phyloP scores from a whole-genome alignment of 2,888 invertebrate genomes.

The Sesia apiformis region DNA sequence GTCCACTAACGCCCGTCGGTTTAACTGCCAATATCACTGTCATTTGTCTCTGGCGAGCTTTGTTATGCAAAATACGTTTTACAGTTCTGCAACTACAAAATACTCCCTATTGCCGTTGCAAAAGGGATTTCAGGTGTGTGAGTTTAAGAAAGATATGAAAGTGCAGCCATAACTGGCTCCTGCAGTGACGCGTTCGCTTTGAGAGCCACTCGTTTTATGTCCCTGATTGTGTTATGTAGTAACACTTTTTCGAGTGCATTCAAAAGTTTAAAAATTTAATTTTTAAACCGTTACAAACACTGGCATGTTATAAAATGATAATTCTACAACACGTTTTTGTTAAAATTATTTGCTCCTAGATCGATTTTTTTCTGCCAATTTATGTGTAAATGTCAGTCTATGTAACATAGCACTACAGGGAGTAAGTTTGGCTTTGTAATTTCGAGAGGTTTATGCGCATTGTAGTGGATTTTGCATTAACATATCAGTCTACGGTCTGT shows the following conservation, averaged over 20 bases:
- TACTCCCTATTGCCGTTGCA: neutral
- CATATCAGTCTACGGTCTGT: too few relatives aligned
- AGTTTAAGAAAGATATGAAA: neutral
- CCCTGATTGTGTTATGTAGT: slow-evolving; percentile 39
- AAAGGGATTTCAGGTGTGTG: neutral
- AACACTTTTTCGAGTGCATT: neutral
- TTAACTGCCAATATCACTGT: slow-evolving; percentile 54
- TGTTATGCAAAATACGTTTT: slow-evolving; percentile 23
- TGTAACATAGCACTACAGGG: too few relatives aligned
- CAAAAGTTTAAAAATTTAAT: too few relatives aligned
- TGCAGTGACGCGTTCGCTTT: slow-evolving; percentile 30
- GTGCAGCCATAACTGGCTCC: slow-evolving; percentile 37
- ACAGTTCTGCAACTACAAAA: neutral
- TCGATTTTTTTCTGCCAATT: too few relatives aligned
- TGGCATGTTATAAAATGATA: too few relatives aligned
- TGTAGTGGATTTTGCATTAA: too few relatives aligned
- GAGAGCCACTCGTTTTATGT: slow-evolving; percentile 24
- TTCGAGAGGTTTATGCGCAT: too few relatives aligned
- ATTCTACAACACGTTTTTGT: too few relatives aligned
- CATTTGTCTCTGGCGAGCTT: slow-evolving; percentile 46
- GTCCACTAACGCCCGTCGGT: slow-evolving; percentile 25
- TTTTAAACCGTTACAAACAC: too few relatives aligned
- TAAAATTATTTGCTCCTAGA: too few relatives aligned
- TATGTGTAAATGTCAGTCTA: too few relatives aligned
- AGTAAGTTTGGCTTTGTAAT: too few relatives aligned